A percentile compares a stretch with the other conserved stretches of the same genome.
Conservation (phyloP, 2,797 vertebrate genomes). For the Sebastes kiyomatsui region DNA sequence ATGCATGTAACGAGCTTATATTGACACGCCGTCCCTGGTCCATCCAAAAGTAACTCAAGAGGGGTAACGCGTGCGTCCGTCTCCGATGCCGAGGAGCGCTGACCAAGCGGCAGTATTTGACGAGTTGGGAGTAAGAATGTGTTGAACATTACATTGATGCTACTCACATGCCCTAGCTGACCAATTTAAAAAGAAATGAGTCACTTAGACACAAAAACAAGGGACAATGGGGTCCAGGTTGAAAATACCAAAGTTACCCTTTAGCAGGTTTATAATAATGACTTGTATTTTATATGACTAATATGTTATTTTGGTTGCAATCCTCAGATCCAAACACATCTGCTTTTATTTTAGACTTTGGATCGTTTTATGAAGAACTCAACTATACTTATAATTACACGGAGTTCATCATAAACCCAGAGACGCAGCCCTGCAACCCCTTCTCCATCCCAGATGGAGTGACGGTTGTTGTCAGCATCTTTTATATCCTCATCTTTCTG, state of each 20-base stretch:
- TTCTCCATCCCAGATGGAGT: conserved; percentile 3
- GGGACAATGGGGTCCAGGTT: neutral
- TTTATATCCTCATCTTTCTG: conserved; percentile 75
- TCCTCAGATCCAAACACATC: conserved; percentile 61
- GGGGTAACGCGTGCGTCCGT: too few relatives aligned
- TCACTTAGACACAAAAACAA: neutral
- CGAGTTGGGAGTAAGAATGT: too few relatives aligned
- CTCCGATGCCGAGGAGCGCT: too few relatives aligned
- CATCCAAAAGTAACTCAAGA: too few relatives aligned
- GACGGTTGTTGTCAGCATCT: conserved; percentile 14
- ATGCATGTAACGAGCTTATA: too few relatives aligned
- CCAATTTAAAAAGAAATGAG: neutral
- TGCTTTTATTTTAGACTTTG: conserved; percentile 34
- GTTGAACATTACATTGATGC: too few relatives aligned
- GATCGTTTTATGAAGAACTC: conserved; percentile 24
- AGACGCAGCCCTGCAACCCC: conserved; percentile 53
- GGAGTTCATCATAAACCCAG: conserved; percentile 18
- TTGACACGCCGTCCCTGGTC: too few relatives aligned
- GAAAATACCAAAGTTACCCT: neutral
- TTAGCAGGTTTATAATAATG: neutral
- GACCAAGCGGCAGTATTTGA: too few relatives aligned
- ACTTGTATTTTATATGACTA: neutral
- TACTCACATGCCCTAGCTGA: too few relatives aligned
- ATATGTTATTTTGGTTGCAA: neutral
- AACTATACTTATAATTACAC: conserved; percentile 63